These are phyloP conservation scores for Reticulitermes lucifugus DNA, from an alignment of 2,888 invertebrate genomes.

Conservation along the genomic window DNA sequence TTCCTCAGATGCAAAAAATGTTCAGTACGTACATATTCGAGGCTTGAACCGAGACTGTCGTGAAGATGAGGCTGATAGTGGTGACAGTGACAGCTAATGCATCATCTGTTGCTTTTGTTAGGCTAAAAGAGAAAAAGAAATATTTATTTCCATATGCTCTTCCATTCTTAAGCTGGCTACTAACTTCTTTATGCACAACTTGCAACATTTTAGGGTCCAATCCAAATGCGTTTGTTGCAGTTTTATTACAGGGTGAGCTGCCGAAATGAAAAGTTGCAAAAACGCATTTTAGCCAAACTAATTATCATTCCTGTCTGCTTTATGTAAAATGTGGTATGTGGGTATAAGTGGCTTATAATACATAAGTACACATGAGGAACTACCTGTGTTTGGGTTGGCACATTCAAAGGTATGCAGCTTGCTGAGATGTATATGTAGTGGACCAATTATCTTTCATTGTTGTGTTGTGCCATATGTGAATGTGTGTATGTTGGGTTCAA, in stretches of 20 bases:
- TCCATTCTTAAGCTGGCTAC: background rate
- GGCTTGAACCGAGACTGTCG: conserved; percentile 63
- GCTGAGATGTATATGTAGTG: background rate
- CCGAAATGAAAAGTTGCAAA: background rate
- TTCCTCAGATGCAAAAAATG: conserved; percentile 53
- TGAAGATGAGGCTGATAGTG: conserved; percentile 56
- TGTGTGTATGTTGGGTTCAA: background rate
- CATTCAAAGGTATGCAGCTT: background rate
- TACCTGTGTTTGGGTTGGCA: background rate
- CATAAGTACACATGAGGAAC: background rate
- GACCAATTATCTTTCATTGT: background rate
- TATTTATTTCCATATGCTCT: conserved; percentile 1
- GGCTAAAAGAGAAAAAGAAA: background rate
- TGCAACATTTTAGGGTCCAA: background rate
- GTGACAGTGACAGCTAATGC: conserved; percentile 53
- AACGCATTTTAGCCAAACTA: background rate
- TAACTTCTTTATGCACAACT: background rate
- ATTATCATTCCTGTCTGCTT: background rate
- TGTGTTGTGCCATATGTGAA: conserved; percentile 1
- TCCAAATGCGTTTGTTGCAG: background rate
- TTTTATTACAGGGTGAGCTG: conserved; percentile 2
- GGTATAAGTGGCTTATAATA: background rate
- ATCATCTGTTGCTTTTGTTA: conserved; percentile 1
- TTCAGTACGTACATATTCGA: conserved; percentile 65
- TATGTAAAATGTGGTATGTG: background rate